Percentiles rank a stretch among this genome's conserved stretches.
These are phyloP conservation scores for Drepana falcataria DNA, from an alignment of 2,888 invertebrate species.

Conservation along the genomic window DNA sequence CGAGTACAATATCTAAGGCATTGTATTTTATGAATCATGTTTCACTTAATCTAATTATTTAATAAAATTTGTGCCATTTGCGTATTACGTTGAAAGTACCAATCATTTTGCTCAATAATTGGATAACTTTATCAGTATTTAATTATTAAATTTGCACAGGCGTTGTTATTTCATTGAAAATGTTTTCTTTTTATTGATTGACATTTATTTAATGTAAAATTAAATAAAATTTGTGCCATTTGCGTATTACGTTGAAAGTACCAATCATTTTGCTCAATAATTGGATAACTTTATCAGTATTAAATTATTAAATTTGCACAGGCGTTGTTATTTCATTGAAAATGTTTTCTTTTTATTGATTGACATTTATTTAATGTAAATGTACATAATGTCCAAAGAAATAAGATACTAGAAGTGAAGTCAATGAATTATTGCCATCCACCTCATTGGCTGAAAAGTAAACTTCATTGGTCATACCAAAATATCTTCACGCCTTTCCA, in stretches of 20 bases:
- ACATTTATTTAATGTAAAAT: slow-evolving; percentile 12
- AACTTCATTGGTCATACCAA: no score
- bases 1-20: slow-evolving; percentile 2
- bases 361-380: slow-evolving; percentile 10
- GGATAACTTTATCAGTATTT: slow-evolving; percentile 3
- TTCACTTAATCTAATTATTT: slow-evolving; percentile 12
- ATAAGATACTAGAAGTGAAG: no score
- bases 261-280: slow-evolving; percentile 3
- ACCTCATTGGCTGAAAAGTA: no score
- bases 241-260: background rate
- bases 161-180: no score
- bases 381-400: no score
- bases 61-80: slow-evolving; percentile 16
- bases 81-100: background rate
- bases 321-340: no score
- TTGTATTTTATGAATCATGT: slow-evolving; percentile 11
- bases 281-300: slow-evolving; percentile 2
- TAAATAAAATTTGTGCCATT: slow-evolving; percentile 16
- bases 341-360: no score
- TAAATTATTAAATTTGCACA: background rate
- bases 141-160: background rate
- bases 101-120: slow-evolving; percentile 3
- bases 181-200: no score
- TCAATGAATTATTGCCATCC: no score
- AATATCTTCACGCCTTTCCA: no score